Evolutionary conservation across 2,113 vertebrate species (phyloP), one percentile per base, ranked within the genome.

Genomic region (Hippocampus abdominalis): DNA sequence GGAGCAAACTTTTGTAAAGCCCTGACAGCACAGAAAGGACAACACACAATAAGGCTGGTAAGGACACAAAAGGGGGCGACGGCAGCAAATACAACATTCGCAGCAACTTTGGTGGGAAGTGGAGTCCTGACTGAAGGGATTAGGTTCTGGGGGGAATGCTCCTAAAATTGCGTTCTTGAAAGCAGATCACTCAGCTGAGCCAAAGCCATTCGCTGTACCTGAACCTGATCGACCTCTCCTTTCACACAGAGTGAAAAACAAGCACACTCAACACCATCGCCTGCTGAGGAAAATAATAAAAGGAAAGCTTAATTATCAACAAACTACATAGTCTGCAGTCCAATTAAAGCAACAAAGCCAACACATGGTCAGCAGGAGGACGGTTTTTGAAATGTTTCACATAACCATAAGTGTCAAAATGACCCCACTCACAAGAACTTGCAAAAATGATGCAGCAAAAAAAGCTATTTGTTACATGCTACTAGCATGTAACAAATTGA

Each of bases 41-140:
- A 77, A 84, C 85, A 88, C 77, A 89, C 86, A 90, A 89, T 85
- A 81, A 81, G 8, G 74, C 74, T 81, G 75, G 21, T 70, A 79
- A 83, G 81, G 69, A 64, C 74, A 88, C 87, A 89, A 89, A 89
- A 86, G 87, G 87, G 80, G 88, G 85, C 81, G 78, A 87, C 71
- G 54, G 80, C 78, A 76, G 84, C 81, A 82, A 82, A 83, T 87
- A 84, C 83, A 81, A 87, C 83, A 79, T 87, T 87, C 79, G 77
- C 77, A 81, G 76, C 77, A 75, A 82, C 77, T 81, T 75, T 42
- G 21, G 79, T 74, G 83, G 83, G 78, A 87, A 84, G 78, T 78
- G 75, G 70, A 82, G 73, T 79, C 78, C 81, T 65, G 51, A 79
- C 73, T 82, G 76, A 69, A 72, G 69, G 78, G 81, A 82, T 89